Conservation (phyloP, 2,888 invertebrate species). For the Chouioia cunea region DNA sequence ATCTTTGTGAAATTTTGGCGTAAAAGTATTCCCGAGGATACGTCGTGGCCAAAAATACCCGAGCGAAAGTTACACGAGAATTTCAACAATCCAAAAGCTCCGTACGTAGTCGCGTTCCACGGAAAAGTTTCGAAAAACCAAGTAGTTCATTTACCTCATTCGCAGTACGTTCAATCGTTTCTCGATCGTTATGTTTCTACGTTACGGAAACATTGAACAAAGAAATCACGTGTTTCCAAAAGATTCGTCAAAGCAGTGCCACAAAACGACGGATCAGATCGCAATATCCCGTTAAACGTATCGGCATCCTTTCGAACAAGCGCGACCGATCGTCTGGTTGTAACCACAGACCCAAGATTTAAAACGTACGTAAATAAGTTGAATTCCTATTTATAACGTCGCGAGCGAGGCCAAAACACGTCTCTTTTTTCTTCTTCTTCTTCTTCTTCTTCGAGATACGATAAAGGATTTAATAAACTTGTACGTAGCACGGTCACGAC, state of each 20-base stretch:
- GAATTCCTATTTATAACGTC: too few relatives aligned
- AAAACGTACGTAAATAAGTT: slow-evolving; percentile 23
- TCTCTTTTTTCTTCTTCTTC: too few relatives aligned
- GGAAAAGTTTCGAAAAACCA: slow-evolving; percentile 58
- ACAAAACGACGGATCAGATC: slow-evolving; percentile 4
- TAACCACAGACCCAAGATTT: slow-evolving; percentile 14
- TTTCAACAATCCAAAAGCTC: slow-evolving; percentile 55
- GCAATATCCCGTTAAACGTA: not conserved
- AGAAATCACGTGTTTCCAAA: not conserved
- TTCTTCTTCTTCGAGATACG: too few relatives aligned
- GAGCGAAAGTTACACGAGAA: slow-evolving; percentile 56
- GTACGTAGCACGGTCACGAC: not conserved
- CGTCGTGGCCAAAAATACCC: slow-evolving; percentile 66
- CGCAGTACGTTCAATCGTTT: slow-evolving; percentile 51
- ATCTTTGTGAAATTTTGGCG: not conserved
- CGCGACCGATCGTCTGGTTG: slow-evolving; percentile 3
- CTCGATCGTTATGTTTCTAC: not conserved
- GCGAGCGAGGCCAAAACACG: too few relatives aligned
- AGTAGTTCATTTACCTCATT: slow-evolving; percentile 50
- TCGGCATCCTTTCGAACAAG: not conserved
- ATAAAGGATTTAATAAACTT: too few relatives aligned
- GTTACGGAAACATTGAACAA: not conserved
- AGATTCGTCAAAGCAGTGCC: slow-evolving; percentile 21
- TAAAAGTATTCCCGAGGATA: slow-evolving; percentile 61
- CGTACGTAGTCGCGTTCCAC: slow-evolving; percentile 57